A percentile compares a stretch with the other conserved stretches of the same genome.
Conservation (phyloP, 2,888 invertebrate species). For the Clunio marinus region DNA sequence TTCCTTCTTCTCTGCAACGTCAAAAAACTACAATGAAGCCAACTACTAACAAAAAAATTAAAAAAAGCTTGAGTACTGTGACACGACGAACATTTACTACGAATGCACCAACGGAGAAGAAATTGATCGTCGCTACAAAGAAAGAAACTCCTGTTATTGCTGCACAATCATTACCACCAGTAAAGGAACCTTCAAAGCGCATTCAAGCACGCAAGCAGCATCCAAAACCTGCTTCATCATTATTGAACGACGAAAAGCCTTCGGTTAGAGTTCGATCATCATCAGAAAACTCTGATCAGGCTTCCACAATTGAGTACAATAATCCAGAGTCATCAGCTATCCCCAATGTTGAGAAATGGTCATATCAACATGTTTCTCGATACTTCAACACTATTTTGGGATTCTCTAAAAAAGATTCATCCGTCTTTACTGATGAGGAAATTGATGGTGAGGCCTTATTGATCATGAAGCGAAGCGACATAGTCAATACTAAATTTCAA, state of each 20-base stretch:
- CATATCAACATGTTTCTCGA: slow-evolving; percentile 72
- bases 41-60: background rate
- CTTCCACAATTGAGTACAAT: background rate
- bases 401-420: slow-evolving; percentile 59
- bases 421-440: slow-evolving; percentile 79
- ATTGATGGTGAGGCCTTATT: slow-evolving; percentile 86
- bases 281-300: background rate
- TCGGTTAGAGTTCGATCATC: background rate
- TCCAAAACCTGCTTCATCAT: too few species aligned
- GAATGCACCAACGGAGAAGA: background rate
- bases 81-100: background rate
- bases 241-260: background rate
- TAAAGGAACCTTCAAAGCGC: slow-evolving; percentile 6
- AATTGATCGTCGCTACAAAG: too few species aligned
- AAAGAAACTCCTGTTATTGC: background rate
- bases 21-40: too few species aligned
- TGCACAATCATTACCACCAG: background rate
- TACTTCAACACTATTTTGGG: slow-evolving; percentile 56
- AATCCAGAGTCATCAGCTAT: background rate
- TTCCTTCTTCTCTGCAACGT: background rate
- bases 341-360: slow-evolving; percentile 42
- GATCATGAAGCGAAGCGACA: slow-evolving; percentile 77
- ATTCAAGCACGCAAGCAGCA: background rate
- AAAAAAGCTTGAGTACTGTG: background rate
- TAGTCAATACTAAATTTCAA: slow-evolving; percentile 59